Evolutionary conservation across 2,113 vertebrate genomes (phyloP), one percentile per base, ranked within the genome.

Genomic region (Colistium nudipinnis): DNA sequence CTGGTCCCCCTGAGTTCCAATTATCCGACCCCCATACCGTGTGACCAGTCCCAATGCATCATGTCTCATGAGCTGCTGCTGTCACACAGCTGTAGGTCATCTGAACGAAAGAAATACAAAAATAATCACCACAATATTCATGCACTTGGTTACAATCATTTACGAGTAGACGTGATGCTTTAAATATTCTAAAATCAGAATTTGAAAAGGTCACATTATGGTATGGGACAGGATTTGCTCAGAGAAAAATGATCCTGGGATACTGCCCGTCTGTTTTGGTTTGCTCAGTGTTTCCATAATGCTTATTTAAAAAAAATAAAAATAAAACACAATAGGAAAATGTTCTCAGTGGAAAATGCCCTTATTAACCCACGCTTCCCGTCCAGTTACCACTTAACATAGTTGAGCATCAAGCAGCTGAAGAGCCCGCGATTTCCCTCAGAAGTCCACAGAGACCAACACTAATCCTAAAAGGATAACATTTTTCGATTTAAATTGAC

Each of bases 1-100:
- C 44, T 74, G 62, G 52, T 76, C 77, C 61, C 73, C 33, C 33
- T 87, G 54, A 84, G 86, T 82, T 82, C 82, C 81, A 89, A 81
- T 86, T 85, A 82, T 80, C 64, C 77, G 70, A 44, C 67, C 69
- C 75, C 66, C 74, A 70, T 64, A 64, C 69, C 45, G 59, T 75
- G 62, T 77, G 81, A 83, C 70, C 61, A 56, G 28, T 57, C 62
- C 16, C 31, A 17, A 62, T 30, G 63, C 64, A 30, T 70, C 55
- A 48, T 62, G 36, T 63, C 72, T 79, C 62, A 71, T 30, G 22
- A 73, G 55, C 30, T 16, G 63, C 20, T 39, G n/a, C 69, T 64
- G 69, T 67, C 78, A 62, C 43, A 69, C 35, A 74, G 48, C 74
- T 79, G 45, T 19, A 74, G 45, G 62, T 63, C 24, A 67, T 31